Evolutionary conservation across 2,797 vertebrate genomes (phyloP), one percentile per base, ranked within the genome.

Genomic region (Esox lucius): DNA sequence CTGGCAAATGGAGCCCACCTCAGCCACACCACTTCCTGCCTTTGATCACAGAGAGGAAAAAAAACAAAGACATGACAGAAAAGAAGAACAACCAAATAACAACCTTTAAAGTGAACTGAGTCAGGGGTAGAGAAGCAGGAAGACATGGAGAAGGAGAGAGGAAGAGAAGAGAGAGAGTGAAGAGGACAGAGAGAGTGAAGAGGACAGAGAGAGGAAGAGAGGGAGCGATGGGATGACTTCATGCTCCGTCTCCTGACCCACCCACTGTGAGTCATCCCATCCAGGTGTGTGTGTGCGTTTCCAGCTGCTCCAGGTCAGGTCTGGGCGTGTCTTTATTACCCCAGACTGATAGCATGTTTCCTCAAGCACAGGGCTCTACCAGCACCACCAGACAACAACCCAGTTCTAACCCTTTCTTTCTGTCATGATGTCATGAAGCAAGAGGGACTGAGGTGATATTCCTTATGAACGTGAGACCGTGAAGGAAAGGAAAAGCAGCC

Each of bases 281-380:
- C 85, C 87, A 91, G 87, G 26, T 24, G 62, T 75, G 59, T 65
- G 19, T 74, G 72, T 85, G 80, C 89, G 90, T 90, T 91, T 88
- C 75, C 88, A 87, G 82, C 87, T 91, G 84, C 84, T 24, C 42
- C 9, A 75, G 89, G 88, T 91, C 85, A 85, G 83, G 75, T 74
- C 78, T 78, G 89, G 89, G 90, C 86, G 90, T 90, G 89, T 86
- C 85, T 80, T 84, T 74, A 71, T 82, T 83, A 82, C 73, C 66
- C 61, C 74, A 59, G 70, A 89, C 70, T 88, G 22, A 51, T 8
- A 17, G 68, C 89, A 86, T 87, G 89, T 91, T 86, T 86, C 82
- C 81, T 90, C 90, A 90, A 85, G 89, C 84, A 86, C 83, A 88
- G 82, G 81, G 80, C 28, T 83, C 88, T 83, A 86, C 87, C 83